Base-by-base conservation (phyloP, 2,797 vertebrate species). In the Argya squamiceps region DNA sequence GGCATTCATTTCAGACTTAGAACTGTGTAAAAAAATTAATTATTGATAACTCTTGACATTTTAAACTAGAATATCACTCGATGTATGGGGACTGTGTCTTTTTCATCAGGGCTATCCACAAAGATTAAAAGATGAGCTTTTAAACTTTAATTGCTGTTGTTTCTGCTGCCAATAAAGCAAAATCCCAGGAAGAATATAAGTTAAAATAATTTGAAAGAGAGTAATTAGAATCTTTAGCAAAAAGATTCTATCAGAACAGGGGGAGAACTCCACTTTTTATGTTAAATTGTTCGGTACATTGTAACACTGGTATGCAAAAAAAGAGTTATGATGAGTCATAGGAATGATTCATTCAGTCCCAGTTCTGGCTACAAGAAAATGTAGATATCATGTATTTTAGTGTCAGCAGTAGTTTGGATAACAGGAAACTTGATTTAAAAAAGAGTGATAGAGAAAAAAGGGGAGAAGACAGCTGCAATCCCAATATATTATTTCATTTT, bases 311-410 rank as follows among this genome's bases (percentile, higher is more conserved):
- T 88, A 67, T 92, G 47, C 60, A 95, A 93, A 95, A 95, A 89
- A 94, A 50, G 37, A 77, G 41, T 91, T 94, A 56, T 95, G 92
- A 89, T 97, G 95, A 97, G 62, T 97, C 96, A 97, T 59, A 76
- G 29, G 80, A 92, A 68, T 96, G 96, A 97, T 77, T 97, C 95
- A 97, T 95, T 83, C 88, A 68, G 55, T 80, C 49, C 71, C 39
- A 90, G 68, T 79, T 95, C 78, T 93, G 80, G 78, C 60, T 93
- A 92, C 63, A 83, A 70, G 71, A 92, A 96, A 95, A 93, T 76
- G 65, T 68, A 60, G 78, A 91, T 93, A 91, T 39, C 36, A 65
- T 84, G 92, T 80, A 87, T 95, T 96, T 96, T 74, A 75, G 62
- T 93, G 87, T 95, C 92, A 97, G 87, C 75, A 90, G 67, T 79